phyloP scores from a whole-genome alignment of 2,113 vertebrate species.

The Argyrosomus japonicus region DNA sequence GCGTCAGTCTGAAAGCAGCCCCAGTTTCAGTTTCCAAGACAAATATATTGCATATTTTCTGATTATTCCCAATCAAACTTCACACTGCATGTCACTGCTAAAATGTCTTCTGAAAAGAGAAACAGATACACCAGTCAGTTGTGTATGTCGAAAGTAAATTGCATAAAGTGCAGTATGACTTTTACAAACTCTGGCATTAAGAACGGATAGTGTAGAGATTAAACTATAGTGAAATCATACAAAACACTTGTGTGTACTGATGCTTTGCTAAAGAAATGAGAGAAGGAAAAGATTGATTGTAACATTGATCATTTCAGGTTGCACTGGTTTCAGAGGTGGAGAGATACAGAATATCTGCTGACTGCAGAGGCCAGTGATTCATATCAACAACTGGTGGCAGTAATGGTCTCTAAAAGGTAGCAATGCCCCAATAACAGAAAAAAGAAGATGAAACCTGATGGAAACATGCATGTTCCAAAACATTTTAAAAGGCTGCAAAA shows the following conservation, averaged over 20 bases:
- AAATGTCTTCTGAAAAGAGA: neutral
- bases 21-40: neutral
- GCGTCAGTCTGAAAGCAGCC: neutral
- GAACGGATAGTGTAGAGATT: neutral
- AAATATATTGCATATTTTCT: neutral
- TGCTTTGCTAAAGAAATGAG: too few relatives aligned
- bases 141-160: neutral
- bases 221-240: neutral
- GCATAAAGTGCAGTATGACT: neutral
- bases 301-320: neutral
- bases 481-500: neutral
- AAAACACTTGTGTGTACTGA: neutral
- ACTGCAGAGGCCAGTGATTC: neutral
- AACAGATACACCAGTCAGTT: neutral
- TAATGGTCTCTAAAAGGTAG: conserved; percentile 22
- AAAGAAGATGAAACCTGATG: neutral
- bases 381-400: conserved; percentile 23
- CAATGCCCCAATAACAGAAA: neutral
- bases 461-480: neutral
- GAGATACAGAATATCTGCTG: neutral
- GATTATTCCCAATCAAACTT: neutral
- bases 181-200: neutral
- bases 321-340: neutral
- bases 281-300: neutral
- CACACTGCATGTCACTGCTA: neutral